Percentiles rank a stretch among this genome's conserved stretches.
These are phyloP conservation scores for Drosophila neotestacea DNA, from an alignment of 2,888 invertebrate genomes.

Conservation along the genomic window DNA sequence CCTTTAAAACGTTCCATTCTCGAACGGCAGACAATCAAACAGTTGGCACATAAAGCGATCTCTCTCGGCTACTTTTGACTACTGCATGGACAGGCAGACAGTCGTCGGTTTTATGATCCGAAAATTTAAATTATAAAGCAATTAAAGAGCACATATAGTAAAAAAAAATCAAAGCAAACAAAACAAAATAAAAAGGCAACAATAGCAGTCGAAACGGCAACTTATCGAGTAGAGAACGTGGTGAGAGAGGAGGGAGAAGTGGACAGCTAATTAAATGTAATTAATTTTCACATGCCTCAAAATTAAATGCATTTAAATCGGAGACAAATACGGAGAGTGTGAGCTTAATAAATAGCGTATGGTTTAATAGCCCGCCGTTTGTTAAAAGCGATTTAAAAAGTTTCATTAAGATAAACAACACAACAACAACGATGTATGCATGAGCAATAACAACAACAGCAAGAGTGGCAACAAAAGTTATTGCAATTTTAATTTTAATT, in stretches of 20 bases:
- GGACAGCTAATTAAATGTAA: constrained; percentile 77
- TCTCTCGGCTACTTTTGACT: constrained; percentile 44
- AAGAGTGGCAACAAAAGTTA: constrained; percentile 55
- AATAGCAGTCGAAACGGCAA: constrained; percentile 61
- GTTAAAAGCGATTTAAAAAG: constrained; percentile 77
- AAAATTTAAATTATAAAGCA: constrained; percentile 79
- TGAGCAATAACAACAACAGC: constrained; percentile 38
- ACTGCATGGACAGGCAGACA: constrained; percentile 57
- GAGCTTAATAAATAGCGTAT: constrained; percentile 71
- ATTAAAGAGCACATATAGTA: constrained; percentile 61
- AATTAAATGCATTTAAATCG: constrained; percentile 78
- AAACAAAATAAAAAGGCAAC: constrained; percentile 13
- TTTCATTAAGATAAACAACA: constrained; percentile 77
- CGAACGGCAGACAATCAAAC: constrained; percentile 38
- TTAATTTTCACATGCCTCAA: constrained; percentile 78
- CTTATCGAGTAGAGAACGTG: constrained; percentile 19
- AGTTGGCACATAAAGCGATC: constrained; percentile 50
- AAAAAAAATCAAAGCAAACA: constrained; percentile 24
- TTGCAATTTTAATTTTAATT: constrained; percentile 76
- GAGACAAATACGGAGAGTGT: constrained; percentile 69
- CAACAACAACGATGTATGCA: constrained; percentile 28
- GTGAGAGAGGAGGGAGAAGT: neutral
- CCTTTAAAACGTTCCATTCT: constrained; percentile 64
- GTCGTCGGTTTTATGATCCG: constrained; percentile 43
- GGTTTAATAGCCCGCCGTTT: constrained; percentile 66